Percentiles rank a stretch among this genome's conserved stretches.
Conservation (phyloP, 2,797 vertebrate genomes). For the Hypotaenidia philippensis region DNA sequence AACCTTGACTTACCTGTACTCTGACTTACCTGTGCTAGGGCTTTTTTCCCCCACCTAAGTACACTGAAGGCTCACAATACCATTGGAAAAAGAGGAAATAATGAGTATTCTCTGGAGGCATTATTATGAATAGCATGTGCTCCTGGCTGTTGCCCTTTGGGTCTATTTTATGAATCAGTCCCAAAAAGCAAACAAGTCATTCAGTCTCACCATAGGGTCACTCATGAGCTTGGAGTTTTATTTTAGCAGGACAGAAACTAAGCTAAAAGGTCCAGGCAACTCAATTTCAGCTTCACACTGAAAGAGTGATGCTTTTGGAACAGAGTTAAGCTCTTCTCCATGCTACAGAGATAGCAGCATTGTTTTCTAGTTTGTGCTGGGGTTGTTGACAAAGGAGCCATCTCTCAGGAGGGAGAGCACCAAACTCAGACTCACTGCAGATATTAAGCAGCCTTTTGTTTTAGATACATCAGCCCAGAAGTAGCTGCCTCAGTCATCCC, state of each 20-base stretch:
- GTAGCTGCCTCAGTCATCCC: background rate
- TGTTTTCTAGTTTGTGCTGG: background rate
- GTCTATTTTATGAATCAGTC: slow-evolving; percentile 37
- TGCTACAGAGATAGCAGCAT: background rate
- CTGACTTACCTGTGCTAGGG: background rate
- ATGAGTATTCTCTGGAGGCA: slow-evolving; percentile 18
- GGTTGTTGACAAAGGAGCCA: background rate
- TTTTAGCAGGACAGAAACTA: background rate
- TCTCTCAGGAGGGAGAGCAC: background rate
- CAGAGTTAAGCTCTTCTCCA: background rate
- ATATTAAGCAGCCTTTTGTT: background rate
- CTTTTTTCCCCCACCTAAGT: background rate
- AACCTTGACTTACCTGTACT: background rate
- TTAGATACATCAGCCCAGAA: background rate
- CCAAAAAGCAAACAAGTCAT: background rate
- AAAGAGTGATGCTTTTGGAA: background rate
- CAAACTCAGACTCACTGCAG: background rate
- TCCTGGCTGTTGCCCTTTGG: slow-evolving; percentile 1
- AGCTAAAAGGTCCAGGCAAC: background rate
- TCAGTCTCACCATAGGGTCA: slow-evolving; percentile 21
- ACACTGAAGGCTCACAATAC: background rate
- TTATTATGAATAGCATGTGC: slow-evolving; percentile 16
- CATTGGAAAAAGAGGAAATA: background rate
- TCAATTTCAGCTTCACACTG: background rate
- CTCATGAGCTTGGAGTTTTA: slow-evolving; percentile 3